Base-by-base conservation (phyloP, 2,888 invertebrate genomes). In the Nomada ferruginata region DNA sequence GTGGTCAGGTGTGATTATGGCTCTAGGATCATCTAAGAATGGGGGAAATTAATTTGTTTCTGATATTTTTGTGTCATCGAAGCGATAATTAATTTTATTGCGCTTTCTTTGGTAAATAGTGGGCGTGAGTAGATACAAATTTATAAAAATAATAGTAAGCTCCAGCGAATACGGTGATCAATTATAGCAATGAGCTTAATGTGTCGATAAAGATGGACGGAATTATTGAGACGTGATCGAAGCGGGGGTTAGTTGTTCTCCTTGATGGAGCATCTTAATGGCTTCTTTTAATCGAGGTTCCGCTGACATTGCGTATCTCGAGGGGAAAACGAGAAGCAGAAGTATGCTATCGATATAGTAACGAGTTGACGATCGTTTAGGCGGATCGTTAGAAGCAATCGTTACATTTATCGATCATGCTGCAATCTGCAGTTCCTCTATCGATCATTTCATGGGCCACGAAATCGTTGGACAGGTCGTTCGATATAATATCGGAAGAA, bases 351-450 rank as follows among this genome's bases (percentile, higher is more conserved):
- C 57, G 73, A 63, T 64, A 18, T 36, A 18, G 18, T 74, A 79
- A 84, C 55, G 77, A 76, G 79, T 82, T 68, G 59, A 63, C 68
- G 71, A 68, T 66, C 79, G 82, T 71, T 66, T 71, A 71, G 70
- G 52, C 74, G 82, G 85, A 88, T 89, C 87, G 83, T 89, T 87
- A 86, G 87, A 89, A 87, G 85, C 86, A 87, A 90, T 87, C 87
- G 88, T 66, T 59, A 65, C 70, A 81, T 83, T 85, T 84, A 90
- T 90, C 87, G 83, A 90, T 89, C 89, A 89, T 79, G 66, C n/a
- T 42, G 36, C 76, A 75, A 86, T 83, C 83, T 60, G 26, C 73
- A 29, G 64, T 57, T 10, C 74, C 63, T 61, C 82, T 80, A 89
- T 89, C 89, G 85, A 89, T 90, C 90, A 89, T 86, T 75, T 42